phyloP scores from a whole-genome alignment of 2,113 vertebrate genomes.

The Sapajus apella region DNA sequence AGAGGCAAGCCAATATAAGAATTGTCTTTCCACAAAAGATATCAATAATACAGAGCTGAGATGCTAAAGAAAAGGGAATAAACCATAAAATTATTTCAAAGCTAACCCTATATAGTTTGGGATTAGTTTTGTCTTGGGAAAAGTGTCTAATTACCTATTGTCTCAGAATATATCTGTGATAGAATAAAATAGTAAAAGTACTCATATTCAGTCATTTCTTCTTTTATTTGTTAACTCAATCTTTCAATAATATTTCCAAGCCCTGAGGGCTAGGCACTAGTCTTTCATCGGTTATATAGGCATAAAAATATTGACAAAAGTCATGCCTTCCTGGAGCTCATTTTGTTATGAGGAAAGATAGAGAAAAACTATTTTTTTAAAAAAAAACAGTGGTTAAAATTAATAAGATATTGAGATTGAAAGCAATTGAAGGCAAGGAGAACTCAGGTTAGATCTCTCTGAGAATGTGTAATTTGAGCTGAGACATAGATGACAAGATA shows the following conservation, averaged over 20 bases:
- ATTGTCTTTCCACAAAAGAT: background rate
- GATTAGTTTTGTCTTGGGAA: background rate
- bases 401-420: background rate
- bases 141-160: background rate
- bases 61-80: background rate
- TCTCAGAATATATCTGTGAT: background rate
- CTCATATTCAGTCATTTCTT: background rate
- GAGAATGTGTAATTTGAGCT: background rate
- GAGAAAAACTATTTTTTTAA: background rate
- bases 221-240: background rate
- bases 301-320: conserved; percentile 5
- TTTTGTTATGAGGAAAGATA: background rate
- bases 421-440: background rate
- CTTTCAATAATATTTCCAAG: background rate
- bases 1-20: background rate
- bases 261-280: background rate
- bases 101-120: background rate
- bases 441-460: background rate
- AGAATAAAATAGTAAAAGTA: background rate
- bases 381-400: background rate
- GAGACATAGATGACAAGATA: background rate
- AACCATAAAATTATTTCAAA: background rate
- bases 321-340: background rate
- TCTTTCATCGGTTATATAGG: background rate
- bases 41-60: background rate